These are phyloP conservation scores for Apis cerana DNA, from an alignment of 1,140 invertebrate genomes.

Conservation along the genomic window DNA sequence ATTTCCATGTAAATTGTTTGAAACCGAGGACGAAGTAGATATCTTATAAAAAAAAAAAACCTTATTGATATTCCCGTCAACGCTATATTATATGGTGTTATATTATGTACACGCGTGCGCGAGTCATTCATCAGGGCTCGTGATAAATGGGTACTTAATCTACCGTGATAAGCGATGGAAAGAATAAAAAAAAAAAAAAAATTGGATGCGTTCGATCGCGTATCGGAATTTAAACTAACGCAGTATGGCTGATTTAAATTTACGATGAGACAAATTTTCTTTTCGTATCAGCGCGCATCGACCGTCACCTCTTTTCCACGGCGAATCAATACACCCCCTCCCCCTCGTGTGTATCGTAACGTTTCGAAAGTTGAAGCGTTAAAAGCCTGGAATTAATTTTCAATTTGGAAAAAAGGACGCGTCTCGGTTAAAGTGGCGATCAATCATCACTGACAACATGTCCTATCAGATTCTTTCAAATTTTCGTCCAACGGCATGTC, in stretches of 20 bases:
- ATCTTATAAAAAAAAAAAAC: constrained; percentile 34
- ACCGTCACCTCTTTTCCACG: constrained; percentile 8
- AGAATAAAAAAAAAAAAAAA: constrained; percentile 40
- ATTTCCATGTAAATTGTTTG: constrained; percentile 28
- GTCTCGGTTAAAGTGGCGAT: neutral
- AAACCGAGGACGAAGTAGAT: constrained; percentile 1
- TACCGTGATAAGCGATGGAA: constrained; percentile 54
- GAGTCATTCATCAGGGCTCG: constrained; percentile 42
- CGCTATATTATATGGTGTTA: constrained; percentile 26
- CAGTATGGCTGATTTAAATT: constrained; percentile 59
- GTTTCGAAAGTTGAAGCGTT: constrained; percentile 21
- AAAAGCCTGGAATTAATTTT: constrained; percentile 27
- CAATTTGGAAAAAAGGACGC: constrained; percentile 24
- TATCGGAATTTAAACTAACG: constrained; percentile 54
- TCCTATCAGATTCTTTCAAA: constrained; percentile 20
- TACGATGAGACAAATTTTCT: constrained; percentile 61
- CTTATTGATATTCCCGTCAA: constrained; percentile 41
- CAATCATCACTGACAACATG: constrained; percentile 3
- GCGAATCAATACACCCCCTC: constrained; percentile 2
- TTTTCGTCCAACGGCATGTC: neutral
- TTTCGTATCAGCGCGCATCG: neutral
- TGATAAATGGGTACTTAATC: constrained; percentile 61
- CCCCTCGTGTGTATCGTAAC: neutral
- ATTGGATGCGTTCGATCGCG: constrained; percentile 46
- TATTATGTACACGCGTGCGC: constrained; percentile 43